Conservation (phyloP, 2,797 vertebrate species). For the Chiroxiphia lanceolata region DNA sequence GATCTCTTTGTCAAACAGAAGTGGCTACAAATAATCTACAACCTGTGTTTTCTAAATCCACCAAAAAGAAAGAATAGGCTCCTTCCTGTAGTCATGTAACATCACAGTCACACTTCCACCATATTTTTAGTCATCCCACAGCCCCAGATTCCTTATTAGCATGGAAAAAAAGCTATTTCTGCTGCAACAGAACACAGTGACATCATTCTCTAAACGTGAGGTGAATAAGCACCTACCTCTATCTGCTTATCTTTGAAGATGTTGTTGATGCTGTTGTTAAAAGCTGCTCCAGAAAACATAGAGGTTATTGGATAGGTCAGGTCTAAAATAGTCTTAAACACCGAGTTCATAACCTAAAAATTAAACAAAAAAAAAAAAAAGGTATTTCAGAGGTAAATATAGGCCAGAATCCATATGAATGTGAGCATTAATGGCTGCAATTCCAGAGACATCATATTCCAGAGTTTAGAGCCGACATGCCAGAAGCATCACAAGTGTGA, state of each 20-base stretch:
- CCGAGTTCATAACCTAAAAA: slow-evolving; percentile 86
- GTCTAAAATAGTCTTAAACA: slow-evolving; percentile 88
- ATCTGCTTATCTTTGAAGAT: slow-evolving; percentile 91
- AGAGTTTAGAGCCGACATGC: background rate
- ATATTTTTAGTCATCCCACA: background rate
- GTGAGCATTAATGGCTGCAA: background rate
- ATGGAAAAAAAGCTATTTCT: background rate
- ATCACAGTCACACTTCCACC: background rate
- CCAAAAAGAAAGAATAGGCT: background rate
- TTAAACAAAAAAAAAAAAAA: background rate
- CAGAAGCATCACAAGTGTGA: background rate
- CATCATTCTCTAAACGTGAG: background rate
- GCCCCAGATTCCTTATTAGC: background rate
- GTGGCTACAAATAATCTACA: background rate
- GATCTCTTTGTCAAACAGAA: background rate
- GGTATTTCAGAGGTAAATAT: background rate
- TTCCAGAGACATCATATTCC: background rate
- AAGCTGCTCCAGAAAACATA: slow-evolving; percentile 92
- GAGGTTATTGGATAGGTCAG: slow-evolving; percentile 94
- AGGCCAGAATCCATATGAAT: background rate
- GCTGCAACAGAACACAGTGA: background rate
- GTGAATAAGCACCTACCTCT: slow-evolving; percentile 76
- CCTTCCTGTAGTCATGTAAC: background rate
- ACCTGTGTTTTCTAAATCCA: background rate
- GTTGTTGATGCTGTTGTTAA: slow-evolving; percentile 84